These are phyloP conservation scores for Melanotaenia duboulayi DNA, from an alignment of 2,113 vertebrate species.

Conservation along the genomic window DNA sequence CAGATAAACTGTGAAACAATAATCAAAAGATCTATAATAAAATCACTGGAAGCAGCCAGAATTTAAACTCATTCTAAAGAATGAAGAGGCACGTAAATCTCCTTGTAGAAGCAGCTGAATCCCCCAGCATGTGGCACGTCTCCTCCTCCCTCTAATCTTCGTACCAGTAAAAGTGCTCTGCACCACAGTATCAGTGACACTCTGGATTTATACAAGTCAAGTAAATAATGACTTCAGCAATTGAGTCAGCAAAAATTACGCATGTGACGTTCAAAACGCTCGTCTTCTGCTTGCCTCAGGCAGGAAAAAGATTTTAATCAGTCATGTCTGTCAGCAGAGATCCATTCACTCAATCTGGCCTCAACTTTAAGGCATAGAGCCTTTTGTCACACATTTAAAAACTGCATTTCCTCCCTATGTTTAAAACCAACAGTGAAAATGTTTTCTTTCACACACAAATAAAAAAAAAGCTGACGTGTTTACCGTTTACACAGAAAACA, in stretches of 20 bases:
- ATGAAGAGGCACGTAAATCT: slow-evolving; percentile 26
- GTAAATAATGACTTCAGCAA: slow-evolving; percentile 66
- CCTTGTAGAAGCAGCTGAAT: slow-evolving; percentile 23
- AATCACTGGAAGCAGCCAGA: not conserved
- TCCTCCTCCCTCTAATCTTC: slow-evolving; percentile 45
- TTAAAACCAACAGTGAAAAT: slow-evolving; percentile 4
- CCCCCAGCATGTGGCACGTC: not conserved
- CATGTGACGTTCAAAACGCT: slow-evolving; percentile 37
- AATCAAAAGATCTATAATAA: slow-evolving; percentile 1
- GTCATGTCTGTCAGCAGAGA: slow-evolving; percentile 41
- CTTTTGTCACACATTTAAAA: slow-evolving; percentile 24
- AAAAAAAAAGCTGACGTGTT: slow-evolving; percentile 40
- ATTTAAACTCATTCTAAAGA: slow-evolving; percentile 28
- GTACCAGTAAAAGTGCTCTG: slow-evolving; percentile 53
- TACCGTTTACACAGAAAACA: slow-evolving; percentile 22
- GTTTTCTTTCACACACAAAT: slow-evolving; percentile 16
- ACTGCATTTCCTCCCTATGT: slow-evolving; percentile 3
- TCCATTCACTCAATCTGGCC: not conserved
- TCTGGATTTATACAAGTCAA: slow-evolving; percentile 56
- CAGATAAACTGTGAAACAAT: slow-evolving; percentile 1
- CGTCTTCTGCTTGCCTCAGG: slow-evolving; percentile 19
- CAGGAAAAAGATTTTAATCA: slow-evolving; percentile 31
- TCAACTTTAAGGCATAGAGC: slow-evolving; percentile 5
- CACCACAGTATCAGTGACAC: slow-evolving; percentile 29
- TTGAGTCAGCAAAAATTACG: slow-evolving; percentile 71